Evolutionary conservation across 1,140 invertebrate species (phyloP), one percentile per base, ranked within the genome.

Genomic region (Euschistus heros): DNA sequence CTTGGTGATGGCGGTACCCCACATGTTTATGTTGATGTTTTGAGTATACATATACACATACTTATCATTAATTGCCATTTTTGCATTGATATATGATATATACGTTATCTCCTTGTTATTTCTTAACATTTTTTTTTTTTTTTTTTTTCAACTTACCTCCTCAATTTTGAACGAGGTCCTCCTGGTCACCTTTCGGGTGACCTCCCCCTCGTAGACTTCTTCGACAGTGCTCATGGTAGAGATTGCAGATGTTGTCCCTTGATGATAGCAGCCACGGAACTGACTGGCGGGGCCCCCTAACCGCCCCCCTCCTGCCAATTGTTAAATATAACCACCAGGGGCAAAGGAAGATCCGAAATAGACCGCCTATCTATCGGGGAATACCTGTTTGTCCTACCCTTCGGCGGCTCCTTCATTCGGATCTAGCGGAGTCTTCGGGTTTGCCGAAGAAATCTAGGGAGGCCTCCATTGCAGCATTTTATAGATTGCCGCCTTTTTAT

Each of bases 161-260:
- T 71, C 60, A 18, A 71, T 71, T 66, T 70, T 71, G 70, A 64
- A 71, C 42, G 69, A 70, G 13, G 70, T 71, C 42, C 70, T 68
- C 60, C 70, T 65, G 2, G 69, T 71, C 6, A 70, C 67, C 15
- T 68, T 71, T 5, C 69, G 62, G 62, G 64, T 64, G 47, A 71
- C 64, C 66, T 71, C 70, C 33, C 68, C 69, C 54, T 71, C 70
- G 61, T 71, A 71, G 1, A 68, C 64, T 27, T 71, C 70, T 52
- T 71, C 70, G 37, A 71, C 69, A 37, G 69, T 71, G 6, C 69
- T 68, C 70, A 71, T 71, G 17, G 59, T 60, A 66, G n/a, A 5
- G 10, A 10, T 18, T 62, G 30, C 5, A 2, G 15, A 30, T 5
- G 20, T 26, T 2, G 2, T 46, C 14, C 24, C 46, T 46, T 7